Evolutionary conservation across 2,888 invertebrate species (phyloP).

Genomic region (Daptonema setosum): DNA sequence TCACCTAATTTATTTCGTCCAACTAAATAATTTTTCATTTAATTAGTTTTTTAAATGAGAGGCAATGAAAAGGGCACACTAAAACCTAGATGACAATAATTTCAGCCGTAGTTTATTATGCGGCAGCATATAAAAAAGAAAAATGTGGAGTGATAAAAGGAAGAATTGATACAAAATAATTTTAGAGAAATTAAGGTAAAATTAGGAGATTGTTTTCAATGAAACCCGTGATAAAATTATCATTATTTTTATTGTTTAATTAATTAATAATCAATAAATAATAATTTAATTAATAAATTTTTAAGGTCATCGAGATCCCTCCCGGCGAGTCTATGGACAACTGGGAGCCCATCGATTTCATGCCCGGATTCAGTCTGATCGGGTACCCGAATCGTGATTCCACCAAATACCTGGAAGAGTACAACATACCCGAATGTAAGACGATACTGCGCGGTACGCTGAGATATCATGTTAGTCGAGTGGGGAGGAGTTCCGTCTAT

Average conservation of each 20-base stretch:
- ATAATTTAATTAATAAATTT: no score
- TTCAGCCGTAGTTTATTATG: no score
- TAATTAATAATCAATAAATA: constrained; percentile 34
- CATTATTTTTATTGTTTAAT: constrained; percentile 1
- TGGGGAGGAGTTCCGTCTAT: no score
- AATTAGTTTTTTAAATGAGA: constrained; percentile 1
- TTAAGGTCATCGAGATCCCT: constrained; percentile 66
- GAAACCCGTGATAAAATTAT: constrained; percentile 36
- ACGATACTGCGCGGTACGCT: constrained; percentile 82
- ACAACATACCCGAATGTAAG: constrained; percentile 53
- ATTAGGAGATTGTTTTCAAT: constrained; percentile 4
- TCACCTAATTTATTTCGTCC: constrained; percentile 8
- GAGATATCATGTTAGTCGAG: constrained; percentile 39
- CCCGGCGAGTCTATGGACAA: constrained; percentile 72
- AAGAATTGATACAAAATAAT: no score
- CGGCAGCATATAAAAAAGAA: no score
- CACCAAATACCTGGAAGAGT: constrained; percentile 58
- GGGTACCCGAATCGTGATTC: constrained; percentile 93
- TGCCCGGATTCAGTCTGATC: constrained; percentile 86
- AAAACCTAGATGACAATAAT: no score
- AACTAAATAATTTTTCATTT: background rate
- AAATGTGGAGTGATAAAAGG: no score
- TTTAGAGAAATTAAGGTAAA: no score
- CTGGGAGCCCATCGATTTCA: constrained; percentile 55
- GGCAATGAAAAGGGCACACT: no score